Conservation (phyloP, 2,888 invertebrate species). For the Eupithecia tripunctaria region DNA sequence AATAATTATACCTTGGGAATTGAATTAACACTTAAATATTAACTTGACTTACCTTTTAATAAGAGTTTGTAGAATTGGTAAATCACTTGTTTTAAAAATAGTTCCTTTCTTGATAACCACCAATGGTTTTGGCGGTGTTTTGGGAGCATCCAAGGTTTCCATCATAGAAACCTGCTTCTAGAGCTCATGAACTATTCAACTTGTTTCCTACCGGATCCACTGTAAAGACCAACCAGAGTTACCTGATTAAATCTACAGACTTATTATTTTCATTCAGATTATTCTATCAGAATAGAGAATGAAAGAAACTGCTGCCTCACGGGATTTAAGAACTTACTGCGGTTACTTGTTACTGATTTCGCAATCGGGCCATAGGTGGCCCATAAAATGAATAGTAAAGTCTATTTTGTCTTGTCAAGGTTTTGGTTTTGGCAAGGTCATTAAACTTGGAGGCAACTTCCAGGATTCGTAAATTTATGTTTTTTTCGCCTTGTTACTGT, state of each 20-base stretch:
- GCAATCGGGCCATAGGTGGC: too few species aligned
- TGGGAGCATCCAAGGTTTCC: background rate
- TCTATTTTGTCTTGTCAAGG: too few species aligned
- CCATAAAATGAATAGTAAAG: too few species aligned
- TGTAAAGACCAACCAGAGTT: background rate
- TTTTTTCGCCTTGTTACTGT: too few species aligned
- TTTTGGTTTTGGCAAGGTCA: too few species aligned
- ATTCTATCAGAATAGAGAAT: background rate
- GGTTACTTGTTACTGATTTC: too few species aligned
- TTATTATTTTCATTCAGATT: background rate
- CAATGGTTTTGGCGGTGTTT: constrained; percentile 11
- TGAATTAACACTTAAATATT: background rate
- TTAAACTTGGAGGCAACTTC: too few species aligned
- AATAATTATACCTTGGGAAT: too few species aligned
- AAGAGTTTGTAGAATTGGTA: constrained; percentile 5
- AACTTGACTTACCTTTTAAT: constrained; percentile 18
- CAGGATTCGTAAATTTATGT: too few species aligned
- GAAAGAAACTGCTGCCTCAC: background rate
- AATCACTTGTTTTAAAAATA: constrained; percentile 12
- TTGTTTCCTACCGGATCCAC: background rate
- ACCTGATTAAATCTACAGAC: background rate
- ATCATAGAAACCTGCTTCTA: background rate
- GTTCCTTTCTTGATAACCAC: constrained; percentile 21
- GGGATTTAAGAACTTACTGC: background rate
- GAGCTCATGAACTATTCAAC: background rate